Evolutionary conservation across 1,140 invertebrate genomes (phyloP), one percentile per base, ranked within the genome.

Genomic region (Calephelis virginiensis): DNA sequence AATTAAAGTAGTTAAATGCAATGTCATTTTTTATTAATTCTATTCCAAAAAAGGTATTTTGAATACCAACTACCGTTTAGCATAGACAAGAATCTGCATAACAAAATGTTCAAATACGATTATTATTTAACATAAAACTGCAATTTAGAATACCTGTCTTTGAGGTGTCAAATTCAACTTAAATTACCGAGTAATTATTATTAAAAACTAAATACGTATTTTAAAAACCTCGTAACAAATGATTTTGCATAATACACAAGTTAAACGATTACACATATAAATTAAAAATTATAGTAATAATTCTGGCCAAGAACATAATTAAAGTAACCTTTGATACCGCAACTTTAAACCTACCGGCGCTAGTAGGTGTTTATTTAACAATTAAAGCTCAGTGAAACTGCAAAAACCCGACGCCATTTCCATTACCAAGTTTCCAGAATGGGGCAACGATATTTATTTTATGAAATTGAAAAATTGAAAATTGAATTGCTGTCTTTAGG

Each of bases 11-110:
- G 13, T 56, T 12, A 11, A 12, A 56, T 37, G 28, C 17, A 56
- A 56, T 56, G 53, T 56, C 11, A 13, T 56, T 56, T 56, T 56
- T 56, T 56, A 56, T 37, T 56, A 56, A 37, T 56, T 56, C 11
- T 56, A 56, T 56, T 56, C 53, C 17, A 37, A 56, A 28, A 17
- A 17, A 12, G 49, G n/a, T 49, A 5, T 11, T 56, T 8, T 17
- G 37, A 37, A 56, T n/a, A 11, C 53, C 53, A 37, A 28, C 17
- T 53, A 17, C 50, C 53, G 10, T 56, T 56, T 56, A 56, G 53
- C 53, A 56, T 56, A 56, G 53, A 56, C 53, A 56, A 56, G 53
- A 56, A 56, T 56, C 53, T 6, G 28, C 10, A 28, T 56, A 56
- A 56, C 53, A 37, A 56, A 56, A 56, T 56, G 40, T 43, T 43